phyloP scores from a whole-genome alignment of 2,113 vertebrate genomes.

The Daubentonia madagascariensis region DNA sequence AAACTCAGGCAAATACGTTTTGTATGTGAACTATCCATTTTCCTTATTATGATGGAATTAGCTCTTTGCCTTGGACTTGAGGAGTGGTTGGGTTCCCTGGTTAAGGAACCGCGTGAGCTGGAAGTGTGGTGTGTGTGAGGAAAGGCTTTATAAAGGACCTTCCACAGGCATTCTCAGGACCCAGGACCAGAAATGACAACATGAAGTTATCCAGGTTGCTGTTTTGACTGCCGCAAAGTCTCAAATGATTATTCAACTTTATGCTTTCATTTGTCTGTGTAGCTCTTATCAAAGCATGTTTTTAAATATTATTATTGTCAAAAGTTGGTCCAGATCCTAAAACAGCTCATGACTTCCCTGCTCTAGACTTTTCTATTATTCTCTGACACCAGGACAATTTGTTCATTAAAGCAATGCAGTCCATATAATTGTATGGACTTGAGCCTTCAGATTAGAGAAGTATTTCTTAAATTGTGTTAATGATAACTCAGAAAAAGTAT shows the following conservation, averaged over 20 bases:
- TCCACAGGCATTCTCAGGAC: neutral
- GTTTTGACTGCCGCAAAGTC: neutral
- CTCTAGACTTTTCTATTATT: neutral
- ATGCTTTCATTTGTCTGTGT: neutral
- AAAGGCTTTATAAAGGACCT: neutral
- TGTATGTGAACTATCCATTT: neutral
- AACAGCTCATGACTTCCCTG: neutral
- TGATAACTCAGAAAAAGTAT: neutral
- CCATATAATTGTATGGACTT: neutral
- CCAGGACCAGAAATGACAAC: neutral
- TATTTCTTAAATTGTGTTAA: neutral
- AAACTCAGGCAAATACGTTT: neutral
- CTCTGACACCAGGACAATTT: neutral
- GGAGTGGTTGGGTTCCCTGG: neutral
- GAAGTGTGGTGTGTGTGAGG: neutral
- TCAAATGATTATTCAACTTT: neutral
- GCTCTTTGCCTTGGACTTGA: neutral
- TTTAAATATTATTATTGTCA: neutral
- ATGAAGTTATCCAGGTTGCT: neutral
- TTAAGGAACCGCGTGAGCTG: neutral
- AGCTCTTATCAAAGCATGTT: neutral
- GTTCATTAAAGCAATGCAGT: neutral
- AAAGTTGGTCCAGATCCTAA: constrained; percentile 16
- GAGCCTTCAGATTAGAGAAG: constrained; percentile 2
- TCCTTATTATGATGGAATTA: neutral